phyloP scores from a whole-genome alignment of 2,888 invertebrate species.

The Alloscopus bannaensis region DNA sequence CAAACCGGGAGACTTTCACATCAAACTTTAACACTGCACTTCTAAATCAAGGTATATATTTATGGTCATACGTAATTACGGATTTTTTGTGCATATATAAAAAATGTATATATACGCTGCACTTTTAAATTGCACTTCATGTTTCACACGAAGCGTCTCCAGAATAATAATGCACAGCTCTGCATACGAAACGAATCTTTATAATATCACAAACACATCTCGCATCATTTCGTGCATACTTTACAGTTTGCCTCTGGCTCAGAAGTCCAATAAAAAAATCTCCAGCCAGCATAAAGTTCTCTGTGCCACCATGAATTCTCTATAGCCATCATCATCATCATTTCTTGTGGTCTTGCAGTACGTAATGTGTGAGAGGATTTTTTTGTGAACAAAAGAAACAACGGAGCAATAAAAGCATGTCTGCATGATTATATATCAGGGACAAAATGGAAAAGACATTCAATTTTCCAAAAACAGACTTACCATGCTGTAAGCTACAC shows the following conservation, averaged over 20 bases:
- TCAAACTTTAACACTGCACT: background rate
- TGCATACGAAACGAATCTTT: background rate
- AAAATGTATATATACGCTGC: no score
- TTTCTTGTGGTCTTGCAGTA: slow-evolving; percentile 12
- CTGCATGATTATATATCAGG: background rate
- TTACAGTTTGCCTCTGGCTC: background rate
- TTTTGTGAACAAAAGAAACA: slow-evolving; percentile 22
- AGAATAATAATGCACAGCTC: background rate
- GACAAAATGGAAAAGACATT: background rate
- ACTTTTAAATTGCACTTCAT: no score
- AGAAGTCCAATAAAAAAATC: background rate
- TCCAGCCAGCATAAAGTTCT: background rate
- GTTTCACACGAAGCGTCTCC: no score
- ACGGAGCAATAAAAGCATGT: background rate
- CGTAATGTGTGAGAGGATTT: slow-evolving; percentile 1
- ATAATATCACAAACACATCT: background rate
- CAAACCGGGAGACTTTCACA: background rate
- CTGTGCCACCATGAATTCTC: slow-evolving; percentile 3
- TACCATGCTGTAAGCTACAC: no score
- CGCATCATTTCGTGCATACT: background rate
- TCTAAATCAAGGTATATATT: background rate
- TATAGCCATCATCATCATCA: slow-evolving; percentile 13
- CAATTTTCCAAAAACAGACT: background rate
- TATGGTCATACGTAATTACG: background rate
- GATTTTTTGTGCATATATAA: no score